Evolutionary conservation across 2,113 vertebrate genomes (phyloP).

Genomic region (Chionodraco myersi): DNA sequence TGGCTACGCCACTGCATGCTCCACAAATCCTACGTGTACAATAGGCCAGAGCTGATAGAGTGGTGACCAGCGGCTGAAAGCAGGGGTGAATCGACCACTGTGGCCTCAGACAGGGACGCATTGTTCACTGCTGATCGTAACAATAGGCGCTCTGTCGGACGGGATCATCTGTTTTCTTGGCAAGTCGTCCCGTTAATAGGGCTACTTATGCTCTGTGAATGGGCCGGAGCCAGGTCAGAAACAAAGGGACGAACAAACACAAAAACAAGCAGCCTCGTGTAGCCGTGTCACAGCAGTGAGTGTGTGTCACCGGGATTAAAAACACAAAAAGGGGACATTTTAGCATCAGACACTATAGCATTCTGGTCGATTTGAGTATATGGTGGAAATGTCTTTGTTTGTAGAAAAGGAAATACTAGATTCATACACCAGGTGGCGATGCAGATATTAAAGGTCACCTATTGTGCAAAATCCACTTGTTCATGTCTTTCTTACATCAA

Average conservation of each 20-base stretch:
- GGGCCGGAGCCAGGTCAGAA: conserved; percentile 64
- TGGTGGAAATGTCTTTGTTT: too few species aligned
- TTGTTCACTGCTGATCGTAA: conserved; percentile 67
- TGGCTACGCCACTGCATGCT: not conserved
- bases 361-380: too few species aligned
- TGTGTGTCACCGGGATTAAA: not conserved
- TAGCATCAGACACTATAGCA: not conserved
- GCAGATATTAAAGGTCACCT: too few species aligned
- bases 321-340: not conserved
- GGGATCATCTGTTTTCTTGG: conserved; percentile 82
- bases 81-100: conserved; percentile 71
- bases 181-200: conserved; percentile 76
- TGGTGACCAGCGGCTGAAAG: conserved; percentile 65
- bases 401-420: not conserved
- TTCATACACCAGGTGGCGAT: not conserved
- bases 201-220: conserved; percentile 73
- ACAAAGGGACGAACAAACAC: conserved; percentile 54
- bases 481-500: too few species aligned
- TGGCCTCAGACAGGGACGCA: conserved; percentile 65
- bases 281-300: conserved; percentile 10
- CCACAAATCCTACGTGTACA: conserved; percentile 53
- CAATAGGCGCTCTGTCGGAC: conserved; percentile 76
- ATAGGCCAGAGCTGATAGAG: conserved; percentile 60
- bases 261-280: conserved; percentile 42
- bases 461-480: too few species aligned